phyloP scores from a whole-genome alignment of 2,888 invertebrate species.

The Drosophila demipolita region DNA sequence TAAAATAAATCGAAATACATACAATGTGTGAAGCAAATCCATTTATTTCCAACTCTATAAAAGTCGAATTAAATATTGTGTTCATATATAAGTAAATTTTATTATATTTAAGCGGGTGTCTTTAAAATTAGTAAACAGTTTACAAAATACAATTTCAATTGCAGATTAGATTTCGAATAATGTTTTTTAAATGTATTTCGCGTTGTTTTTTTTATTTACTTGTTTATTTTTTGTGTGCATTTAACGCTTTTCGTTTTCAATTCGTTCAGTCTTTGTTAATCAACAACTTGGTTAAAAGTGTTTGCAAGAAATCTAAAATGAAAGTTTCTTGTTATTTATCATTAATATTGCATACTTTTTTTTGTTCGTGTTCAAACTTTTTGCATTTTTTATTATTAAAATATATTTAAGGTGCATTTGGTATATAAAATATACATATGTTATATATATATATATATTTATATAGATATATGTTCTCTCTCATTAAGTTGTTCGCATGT shows the following conservation, averaged over 20 bases:
- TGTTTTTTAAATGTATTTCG: constrained; percentile 13
- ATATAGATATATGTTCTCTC: constrained; percentile 20
- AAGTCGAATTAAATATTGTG: constrained; percentile 35
- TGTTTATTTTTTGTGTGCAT: constrained; percentile 19
- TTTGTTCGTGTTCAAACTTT: constrained; percentile 30
- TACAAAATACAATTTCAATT: constrained; percentile 66
- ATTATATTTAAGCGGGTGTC: constrained; percentile 59
- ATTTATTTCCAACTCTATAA: constrained; percentile 37
- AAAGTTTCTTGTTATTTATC: constrained; percentile 37
- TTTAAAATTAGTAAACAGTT: constrained; percentile 65
- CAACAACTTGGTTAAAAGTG: constrained; percentile 64
- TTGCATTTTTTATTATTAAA: constrained; percentile 58
- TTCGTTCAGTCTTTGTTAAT: constrained; percentile 78
- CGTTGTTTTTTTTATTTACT: background rate
- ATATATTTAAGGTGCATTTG: constrained; percentile 46
- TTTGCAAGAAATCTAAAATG: constrained; percentile 29
- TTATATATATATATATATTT: constrained; percentile 25
- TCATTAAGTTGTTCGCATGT: constrained; percentile 38
- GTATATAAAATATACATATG: constrained; percentile 26
- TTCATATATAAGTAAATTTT: constrained; percentile 38
- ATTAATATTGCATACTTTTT: constrained; percentile 43
- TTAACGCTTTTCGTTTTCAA: constrained; percentile 52
- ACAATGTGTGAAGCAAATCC: constrained; percentile 32
- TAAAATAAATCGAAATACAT: constrained; percentile 17
- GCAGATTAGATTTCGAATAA: constrained; percentile 38